A percentile compares a stretch with the other conserved stretches of the same genome.
Conservation (phyloP, 2,888 invertebrate species). For the Lithophane socia region DNA sequence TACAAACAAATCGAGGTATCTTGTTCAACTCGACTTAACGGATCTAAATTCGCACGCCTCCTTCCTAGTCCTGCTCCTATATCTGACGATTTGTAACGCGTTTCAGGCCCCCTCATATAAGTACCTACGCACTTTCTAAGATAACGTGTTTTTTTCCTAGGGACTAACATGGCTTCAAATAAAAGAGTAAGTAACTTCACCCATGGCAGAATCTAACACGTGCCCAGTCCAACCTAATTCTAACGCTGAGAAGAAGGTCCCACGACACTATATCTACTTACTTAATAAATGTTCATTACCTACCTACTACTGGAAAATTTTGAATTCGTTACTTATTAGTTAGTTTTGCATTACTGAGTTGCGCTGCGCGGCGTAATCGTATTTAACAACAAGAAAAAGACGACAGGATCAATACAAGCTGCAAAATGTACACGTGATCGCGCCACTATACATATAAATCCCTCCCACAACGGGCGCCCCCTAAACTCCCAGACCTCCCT, state of each 20-base stretch:
- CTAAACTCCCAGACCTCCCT: conserved; percentile 83
- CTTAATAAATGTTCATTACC: background rate
- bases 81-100: background rate
- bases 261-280: background rate
- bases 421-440: conserved; percentile 90
- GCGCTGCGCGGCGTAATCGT: conserved; percentile 42
- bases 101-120: background rate
- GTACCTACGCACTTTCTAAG: background rate
- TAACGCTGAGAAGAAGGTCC: background rate
- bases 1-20: conserved; percentile 75
- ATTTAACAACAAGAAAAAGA: conserved; percentile 77
- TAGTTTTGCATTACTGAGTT: conserved; percentile 21
- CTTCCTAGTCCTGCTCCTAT: conserved; percentile 59
- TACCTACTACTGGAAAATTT: background rate
- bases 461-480: conserved; percentile 86
- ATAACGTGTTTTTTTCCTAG: background rate
- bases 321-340: conserved; percentile 8
- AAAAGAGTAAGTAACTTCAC: background rate
- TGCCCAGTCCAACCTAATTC: background rate
- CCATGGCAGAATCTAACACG: background rate
- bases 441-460: conserved; percentile 88
- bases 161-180: background rate
- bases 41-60: conserved; percentile 80
- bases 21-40: conserved; percentile 72
- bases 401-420: conserved; percentile 87